Base-by-base conservation (phyloP, 2,888 invertebrate species). In the Leucophenga maculata region DNA sequence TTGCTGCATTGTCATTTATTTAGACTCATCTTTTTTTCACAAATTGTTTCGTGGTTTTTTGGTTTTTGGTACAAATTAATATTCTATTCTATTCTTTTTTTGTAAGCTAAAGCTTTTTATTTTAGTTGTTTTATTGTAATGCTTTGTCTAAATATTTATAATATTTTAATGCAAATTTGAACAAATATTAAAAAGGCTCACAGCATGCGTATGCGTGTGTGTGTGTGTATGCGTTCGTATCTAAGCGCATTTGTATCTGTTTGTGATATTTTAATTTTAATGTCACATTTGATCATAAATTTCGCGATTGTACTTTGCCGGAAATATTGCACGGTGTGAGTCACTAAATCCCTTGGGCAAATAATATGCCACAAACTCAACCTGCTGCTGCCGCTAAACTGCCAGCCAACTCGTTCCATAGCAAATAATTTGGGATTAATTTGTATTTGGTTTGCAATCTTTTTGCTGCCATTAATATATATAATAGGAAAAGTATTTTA, bases 211-310 rank as follows among this genome's bases (percentile, higher is more conserved):
- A 54, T 67, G 52, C 60, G 55, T 54, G 65, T 66, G 62, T 69
- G 62, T 44, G 18, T 71, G n/a, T 48, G 14, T 20, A 44, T 68
- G 18, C 57, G 67, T 67, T 26, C 72, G 68, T 65, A 46, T 59
- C 73, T 72, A 74, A 77, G 73, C 75, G 68, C 60, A 71, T 71
- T 72, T 74, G 78, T 79, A 80, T 78, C 77, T 78, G 81, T 76
- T 78, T 75, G 73, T 81, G 82, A 84, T 84, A 86, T 85, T 83
- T 84, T 83, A 82, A 86, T 85, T 85, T 84, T 79, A 79, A 78
- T 85, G 84, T 85, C 83, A 85, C 83, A 84, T 84, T 85, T 82
- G 80, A 85, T 86, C 85, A 85, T 83, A 85, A 85, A 85, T 85
- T 82, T 73, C 74, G 81, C 75, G 78, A 82, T 79, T 78, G 55